phyloP scores from a whole-genome alignment of 2,888 invertebrate genomes.

The Pammene fasciana region DNA sequence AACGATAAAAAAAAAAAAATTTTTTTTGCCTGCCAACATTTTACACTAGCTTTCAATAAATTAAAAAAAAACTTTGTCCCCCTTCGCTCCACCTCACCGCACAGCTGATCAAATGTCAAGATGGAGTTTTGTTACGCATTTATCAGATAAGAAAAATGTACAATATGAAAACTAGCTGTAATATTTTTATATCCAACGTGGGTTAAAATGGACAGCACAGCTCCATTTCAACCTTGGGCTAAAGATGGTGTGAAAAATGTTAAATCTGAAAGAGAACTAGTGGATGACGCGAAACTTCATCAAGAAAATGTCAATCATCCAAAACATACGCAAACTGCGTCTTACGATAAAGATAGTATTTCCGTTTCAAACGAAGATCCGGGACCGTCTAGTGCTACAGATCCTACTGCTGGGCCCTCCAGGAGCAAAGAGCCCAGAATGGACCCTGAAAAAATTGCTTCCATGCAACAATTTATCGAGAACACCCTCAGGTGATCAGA shows the following conservation, averaged over 20 bases:
- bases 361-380: slow-evolving; percentile 68
- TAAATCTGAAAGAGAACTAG: slow-evolving; percentile 77
- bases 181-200: slow-evolving; percentile 61
- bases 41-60: background rate
- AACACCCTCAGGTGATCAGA: slow-evolving; percentile 84
- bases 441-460: slow-evolving; percentile 78
- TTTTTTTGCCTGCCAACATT: background rate
- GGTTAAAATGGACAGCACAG: slow-evolving; percentile 79
- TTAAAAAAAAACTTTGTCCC: slow-evolving; percentile 45
- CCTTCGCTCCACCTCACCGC: slow-evolving; percentile 70
- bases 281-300: slow-evolving; percentile 83
- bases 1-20: too few relatives aligned
- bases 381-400: slow-evolving; percentile 69
- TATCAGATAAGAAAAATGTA: slow-evolving; percentile 69
- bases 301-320: slow-evolving; percentile 83
- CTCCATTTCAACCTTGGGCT: slow-evolving; percentile 82
- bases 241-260: slow-evolving; percentile 78
- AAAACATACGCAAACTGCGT: slow-evolving; percentile 84
- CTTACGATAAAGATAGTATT: slow-evolving; percentile 81
- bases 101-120: slow-evolving; percentile 84
- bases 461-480: slow-evolving; percentile 85
- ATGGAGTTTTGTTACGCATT: slow-evolving; percentile 83
- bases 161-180: slow-evolving; percentile 72
- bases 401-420: slow-evolving; percentile 60
- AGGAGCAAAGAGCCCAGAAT: slow-evolving; percentile 69